Base-by-base conservation (phyloP, 2,888 invertebrate species). In the Drosophila ochracea region DNA sequence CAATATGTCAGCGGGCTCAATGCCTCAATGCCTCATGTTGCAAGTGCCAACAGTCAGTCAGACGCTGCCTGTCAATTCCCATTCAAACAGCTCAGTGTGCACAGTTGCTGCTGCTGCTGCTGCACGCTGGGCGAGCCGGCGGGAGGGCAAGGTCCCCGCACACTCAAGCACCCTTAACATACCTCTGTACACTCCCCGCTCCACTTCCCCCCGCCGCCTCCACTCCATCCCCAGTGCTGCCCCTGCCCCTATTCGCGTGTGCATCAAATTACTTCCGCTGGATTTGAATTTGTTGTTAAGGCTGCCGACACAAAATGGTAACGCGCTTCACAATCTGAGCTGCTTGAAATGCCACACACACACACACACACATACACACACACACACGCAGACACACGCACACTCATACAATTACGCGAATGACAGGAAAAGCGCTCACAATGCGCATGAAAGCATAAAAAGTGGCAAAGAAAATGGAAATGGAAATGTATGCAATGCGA, bases 221-320 rank as follows among this genome's bases (percentile, higher is more conserved):
- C 2, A 19, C 30, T 7, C 28, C 41, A 37, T n/a, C n/a, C 10
- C 25, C 11, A 21, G 13, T 31, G 19, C 7, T 25, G 61, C 64
- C 73, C 65, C 70, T 57, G 53, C 31, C 11, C 30, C 13, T 5
- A 47, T 49, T 78, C 61, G 79, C 88, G 74, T 84, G 88, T 81
- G 84, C 83, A 83, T 89, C 81, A 90, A 85, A 86, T 86, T 88
- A 90, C 83, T 88, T 90, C 90, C 90, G 89, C 85, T 85, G 90
- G 85, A 86, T 86, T 86, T 86, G 80, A 86, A 88, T 85, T 90
- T 84, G 78, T 84, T 89, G 84, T 87, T 84, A 77, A 72, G 82
- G 62, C 82, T 68, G 82, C 69, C 88, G 73, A 88, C 75, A 84
- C 75, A 82, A 77, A 84, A 82, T 76, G 83, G 83, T 84, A 87